phyloP scores from a whole-genome alignment of 1,140 invertebrate genomes.

The Conopomorpha cramerella region DNA sequence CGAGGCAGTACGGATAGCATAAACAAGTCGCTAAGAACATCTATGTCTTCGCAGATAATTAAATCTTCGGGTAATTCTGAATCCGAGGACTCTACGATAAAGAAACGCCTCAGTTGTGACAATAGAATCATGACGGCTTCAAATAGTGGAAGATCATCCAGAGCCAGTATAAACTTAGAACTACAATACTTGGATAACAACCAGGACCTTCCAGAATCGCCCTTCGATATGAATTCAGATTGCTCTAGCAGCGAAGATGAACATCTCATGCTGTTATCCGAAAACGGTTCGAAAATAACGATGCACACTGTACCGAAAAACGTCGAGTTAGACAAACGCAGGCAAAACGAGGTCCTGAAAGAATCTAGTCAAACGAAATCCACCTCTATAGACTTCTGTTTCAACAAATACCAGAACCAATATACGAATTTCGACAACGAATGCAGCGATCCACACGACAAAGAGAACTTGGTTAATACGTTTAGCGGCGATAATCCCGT shows the following conservation, averaged over 20 bases:
- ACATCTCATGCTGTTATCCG: conserved; percentile 49
- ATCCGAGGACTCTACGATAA: conserved; percentile 40
- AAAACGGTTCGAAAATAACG: conserved; percentile 52
- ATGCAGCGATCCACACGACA: conserved; percentile 44
- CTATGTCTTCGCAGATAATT: conserved; percentile 35
- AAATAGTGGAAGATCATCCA: conserved; percentile 31
- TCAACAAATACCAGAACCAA: conserved; percentile 40
- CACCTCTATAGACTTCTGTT: conserved; percentile 27
- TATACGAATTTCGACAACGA: conserved; percentile 47
- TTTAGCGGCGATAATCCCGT: conserved; percentile 49
- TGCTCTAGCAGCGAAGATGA: conserved; percentile 57
- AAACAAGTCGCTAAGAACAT: conserved; percentile 28
- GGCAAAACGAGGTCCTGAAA: conserved; percentile 36
- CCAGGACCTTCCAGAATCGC: conserved; percentile 19
- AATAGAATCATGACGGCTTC: conserved; percentile 26
- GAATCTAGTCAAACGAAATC: conserved; percentile 32
- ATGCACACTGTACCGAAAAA: conserved; percentile 38
- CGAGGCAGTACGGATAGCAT: conserved; percentile 33
- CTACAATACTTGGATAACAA: conserved; percentile 35
- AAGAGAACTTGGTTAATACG: conserved; percentile 35
- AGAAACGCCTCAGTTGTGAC: conserved; percentile 46
- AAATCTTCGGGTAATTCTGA: conserved; percentile 34
- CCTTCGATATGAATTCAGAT: conserved; percentile 41
- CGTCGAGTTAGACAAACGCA: conserved; percentile 24
- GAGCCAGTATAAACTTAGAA: conserved; percentile 43